Evolutionary conservation across 1,140 invertebrate species (phyloP), one percentile per base, ranked within the genome.

Genomic region (Drosophila nebulosa): DNA sequence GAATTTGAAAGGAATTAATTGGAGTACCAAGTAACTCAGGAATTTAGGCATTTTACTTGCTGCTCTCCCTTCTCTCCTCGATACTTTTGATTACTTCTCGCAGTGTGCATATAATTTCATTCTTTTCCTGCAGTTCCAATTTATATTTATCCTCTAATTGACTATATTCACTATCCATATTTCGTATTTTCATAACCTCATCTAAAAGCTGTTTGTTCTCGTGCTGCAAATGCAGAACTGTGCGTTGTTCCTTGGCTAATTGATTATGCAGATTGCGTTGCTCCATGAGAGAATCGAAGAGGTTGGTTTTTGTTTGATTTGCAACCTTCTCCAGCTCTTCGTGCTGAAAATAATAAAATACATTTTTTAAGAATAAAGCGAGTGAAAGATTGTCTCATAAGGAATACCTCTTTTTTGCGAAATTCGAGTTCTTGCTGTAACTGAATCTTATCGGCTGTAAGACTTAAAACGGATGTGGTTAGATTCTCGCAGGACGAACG

Each of bases 401-500:
- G 14, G 14, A 32, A 35, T 22, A 84, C 79, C 65, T 77, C 51
- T 7, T 65, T 18, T 14, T 22, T 57, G 16, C 24, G 18, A 4
- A 9, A 12, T 0, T 53, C 7, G 1, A 91, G 46, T 12, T 83
- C 64, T 1, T 56, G 9, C 7, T 66, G 50, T 5, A 90, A 32
- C 1, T 71, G 16, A 0, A 32, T 16, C 21, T 78, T 85, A 18
- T 89, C 79, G 0, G 66, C 53, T 4, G 59, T 69, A 1, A 91
- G 16, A 16, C 27, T 75, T 4, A 42, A 26, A n/a, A 91, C 30
- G 0, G 70, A 74, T 0, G 30, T 42, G 4, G 30, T 66, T 1
- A 90, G 55, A 0, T 10, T 35, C 5, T 89, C 69, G 14, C 69
- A 90, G 2, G 80, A 83, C 14, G 58, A 21, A 4, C 65, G 57